A percentile compares a stretch with the other conserved stretches of the same genome.
phyloP scores from a whole-genome alignment of 35 echinoderm and acorn worm genomes.

The Ophiothrix spiculata region DNA sequence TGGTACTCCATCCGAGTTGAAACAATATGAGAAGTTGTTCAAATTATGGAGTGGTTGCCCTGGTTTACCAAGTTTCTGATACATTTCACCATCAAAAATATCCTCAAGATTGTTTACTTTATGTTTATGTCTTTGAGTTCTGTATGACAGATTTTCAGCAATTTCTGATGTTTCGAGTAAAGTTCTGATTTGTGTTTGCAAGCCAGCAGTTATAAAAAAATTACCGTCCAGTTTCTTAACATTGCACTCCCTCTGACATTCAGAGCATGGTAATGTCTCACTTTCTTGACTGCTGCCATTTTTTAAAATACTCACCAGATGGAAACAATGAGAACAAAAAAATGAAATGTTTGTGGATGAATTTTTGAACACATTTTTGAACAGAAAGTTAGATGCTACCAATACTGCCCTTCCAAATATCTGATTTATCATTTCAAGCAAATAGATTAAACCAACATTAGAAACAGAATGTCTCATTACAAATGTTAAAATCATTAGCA shows the following conservation, averaged over 20 bases:
- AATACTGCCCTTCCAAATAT: too few relatives aligned
- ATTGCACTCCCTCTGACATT: background rate
- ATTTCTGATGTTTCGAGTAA: background rate
- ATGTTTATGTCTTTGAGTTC: background rate
- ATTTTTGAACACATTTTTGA: too few relatives aligned
- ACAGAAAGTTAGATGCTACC: too few relatives aligned
- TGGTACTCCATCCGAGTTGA: background rate
- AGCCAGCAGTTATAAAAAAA: background rate
- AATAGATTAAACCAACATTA: background rate
- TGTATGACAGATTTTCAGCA: background rate
- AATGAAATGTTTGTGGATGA: too few relatives aligned
- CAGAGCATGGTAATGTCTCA: background rate
- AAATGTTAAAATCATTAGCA: background rate
- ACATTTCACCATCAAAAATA: constrained; percentile 2
- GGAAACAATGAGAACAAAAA: too few relatives aligned
- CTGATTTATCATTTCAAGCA: background rate
- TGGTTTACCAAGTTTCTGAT: background rate
- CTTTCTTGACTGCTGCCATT: too few relatives aligned
- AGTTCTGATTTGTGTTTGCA: background rate
- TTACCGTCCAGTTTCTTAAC: background rate
- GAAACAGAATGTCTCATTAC: background rate
- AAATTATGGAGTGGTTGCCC: background rate
- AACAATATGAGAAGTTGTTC: background rate
- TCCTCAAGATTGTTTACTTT: background rate
- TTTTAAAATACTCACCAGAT: too few relatives aligned